A percentile compares a stretch with the other conserved stretches of the same genome.
Evolutionary conservation across 2,888 invertebrate species (phyloP).

Genomic region (Thymelicus sylvestris): DNA sequence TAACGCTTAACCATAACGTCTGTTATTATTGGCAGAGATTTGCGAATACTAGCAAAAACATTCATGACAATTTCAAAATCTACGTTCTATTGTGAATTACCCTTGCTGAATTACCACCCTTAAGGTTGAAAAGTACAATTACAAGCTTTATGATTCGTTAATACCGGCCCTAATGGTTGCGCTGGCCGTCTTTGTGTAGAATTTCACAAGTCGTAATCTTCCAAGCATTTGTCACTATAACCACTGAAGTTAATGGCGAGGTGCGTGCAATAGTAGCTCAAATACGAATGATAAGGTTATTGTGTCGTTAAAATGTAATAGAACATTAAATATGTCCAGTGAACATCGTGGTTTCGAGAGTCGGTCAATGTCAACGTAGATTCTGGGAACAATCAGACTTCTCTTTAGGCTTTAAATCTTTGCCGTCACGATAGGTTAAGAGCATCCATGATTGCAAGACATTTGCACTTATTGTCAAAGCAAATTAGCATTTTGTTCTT

Average conservation of each 20-base stretch:
- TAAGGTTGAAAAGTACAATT: conserved; percentile 10
- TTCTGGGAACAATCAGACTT: conserved; percentile 16
- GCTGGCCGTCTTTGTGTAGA: conserved; percentile 5
- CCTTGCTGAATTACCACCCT: conserved; percentile 10
- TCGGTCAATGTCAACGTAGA: conserved; percentile 28
- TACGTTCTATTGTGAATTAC: not conserved
- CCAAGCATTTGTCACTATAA: conserved; percentile 31
- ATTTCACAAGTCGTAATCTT: conserved; percentile 32
- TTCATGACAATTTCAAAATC: not conserved
- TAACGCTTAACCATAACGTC: not conserved
- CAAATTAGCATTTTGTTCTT: conserved; percentile 13
- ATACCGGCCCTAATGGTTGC: conserved; percentile 24
- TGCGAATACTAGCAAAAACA: not conserved
- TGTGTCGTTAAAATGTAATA: conserved; percentile 34
- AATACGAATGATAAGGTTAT: conserved; percentile 27
- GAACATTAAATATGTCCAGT: conserved; percentile 21
- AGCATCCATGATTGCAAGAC: not conserved
- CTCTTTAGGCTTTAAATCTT: conserved; percentile 13
- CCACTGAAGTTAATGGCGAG: conserved; percentile 20
- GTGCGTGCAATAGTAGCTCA: conserved; percentile 36
- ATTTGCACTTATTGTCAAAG: conserved; percentile 8
- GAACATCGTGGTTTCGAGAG: conserved; percentile 23
- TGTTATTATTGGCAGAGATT: not conserved
- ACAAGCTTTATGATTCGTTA: conserved; percentile 3
- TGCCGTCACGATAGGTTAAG: not conserved